phyloP scores from a whole-genome alignment of 2,797 vertebrate genomes.

The Steatocranus sp. region DNA sequence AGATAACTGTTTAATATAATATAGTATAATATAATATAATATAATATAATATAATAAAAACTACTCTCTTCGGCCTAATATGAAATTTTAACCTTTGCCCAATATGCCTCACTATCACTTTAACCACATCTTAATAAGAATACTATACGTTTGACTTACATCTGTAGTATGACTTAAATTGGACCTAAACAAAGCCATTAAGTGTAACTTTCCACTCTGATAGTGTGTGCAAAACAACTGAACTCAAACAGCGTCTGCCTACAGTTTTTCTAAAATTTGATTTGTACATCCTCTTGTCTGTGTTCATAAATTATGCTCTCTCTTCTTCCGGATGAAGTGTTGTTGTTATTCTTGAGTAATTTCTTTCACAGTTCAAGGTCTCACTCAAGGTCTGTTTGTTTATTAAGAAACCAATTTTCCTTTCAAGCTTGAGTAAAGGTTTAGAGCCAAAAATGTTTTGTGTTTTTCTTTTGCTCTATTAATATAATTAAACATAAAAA shows the following conservation, averaged over 20 bases:
- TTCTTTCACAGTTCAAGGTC: neutral
- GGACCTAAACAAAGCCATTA: neutral
- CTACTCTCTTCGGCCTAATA: neutral
- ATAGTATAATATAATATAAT: neutral
- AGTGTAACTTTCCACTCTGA: neutral
- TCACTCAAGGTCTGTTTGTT: neutral
- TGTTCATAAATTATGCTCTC: neutral
- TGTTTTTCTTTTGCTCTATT: neutral
- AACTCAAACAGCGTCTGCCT: neutral
- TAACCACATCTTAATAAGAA: neutral
- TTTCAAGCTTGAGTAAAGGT: neutral
- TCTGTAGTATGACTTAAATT: neutral
- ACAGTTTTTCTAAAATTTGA: neutral
- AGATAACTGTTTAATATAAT: constrained; percentile 5
- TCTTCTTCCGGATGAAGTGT: neutral
- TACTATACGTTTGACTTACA: neutral
- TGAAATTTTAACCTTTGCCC: neutral
- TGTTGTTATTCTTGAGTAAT: neutral
- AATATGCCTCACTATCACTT: neutral
- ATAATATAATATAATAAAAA: neutral
- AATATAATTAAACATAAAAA: neutral
- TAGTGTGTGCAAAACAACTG: neutral
- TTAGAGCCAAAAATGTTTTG: neutral
- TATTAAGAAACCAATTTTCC: neutral
- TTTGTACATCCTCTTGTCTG: neutral